phyloP scores from a whole-genome alignment of 1,140 invertebrate genomes.

The Lucilia cuprina region DNA sequence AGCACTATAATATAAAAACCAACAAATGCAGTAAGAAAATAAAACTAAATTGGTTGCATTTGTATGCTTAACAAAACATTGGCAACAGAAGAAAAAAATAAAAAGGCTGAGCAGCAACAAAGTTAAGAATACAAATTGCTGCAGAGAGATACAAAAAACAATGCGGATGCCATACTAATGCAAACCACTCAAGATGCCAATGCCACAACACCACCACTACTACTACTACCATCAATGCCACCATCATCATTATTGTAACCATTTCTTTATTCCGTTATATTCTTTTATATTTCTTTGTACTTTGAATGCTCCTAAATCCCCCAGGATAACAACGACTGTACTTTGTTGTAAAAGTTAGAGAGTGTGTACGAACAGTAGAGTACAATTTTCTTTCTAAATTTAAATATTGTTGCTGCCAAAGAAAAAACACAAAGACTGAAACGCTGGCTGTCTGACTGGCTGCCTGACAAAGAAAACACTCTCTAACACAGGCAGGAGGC shows the following conservation, averaged over 20 bases:
- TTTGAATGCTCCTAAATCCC: neutral
- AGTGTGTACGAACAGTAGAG: neutral
- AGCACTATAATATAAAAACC: neutral
- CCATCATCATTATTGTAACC: neutral
- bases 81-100: neutral
- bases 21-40: neutral
- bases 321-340: neutral
- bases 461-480: neutral
- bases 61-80: neutral
- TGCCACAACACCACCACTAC: neutral
- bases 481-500: neutral
- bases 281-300: slow-evolving; percentile 1
- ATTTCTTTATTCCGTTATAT: neutral
- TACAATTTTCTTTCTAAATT: neutral
- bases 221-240: neutral
- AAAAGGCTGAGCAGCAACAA: too few species aligned
- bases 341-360: neutral
- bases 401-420: neutral
- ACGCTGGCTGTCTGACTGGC: neutral
- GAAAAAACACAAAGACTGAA: neutral
- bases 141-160: neutral
- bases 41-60: neutral
- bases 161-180: neutral
- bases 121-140: neutral
- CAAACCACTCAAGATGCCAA: neutral